A percentile compares a stretch with the other conserved stretches of the same genome.
Evolutionary conservation across 2,888 invertebrate species (phyloP).

Genomic region (Aleiodes leptofemur): DNA sequence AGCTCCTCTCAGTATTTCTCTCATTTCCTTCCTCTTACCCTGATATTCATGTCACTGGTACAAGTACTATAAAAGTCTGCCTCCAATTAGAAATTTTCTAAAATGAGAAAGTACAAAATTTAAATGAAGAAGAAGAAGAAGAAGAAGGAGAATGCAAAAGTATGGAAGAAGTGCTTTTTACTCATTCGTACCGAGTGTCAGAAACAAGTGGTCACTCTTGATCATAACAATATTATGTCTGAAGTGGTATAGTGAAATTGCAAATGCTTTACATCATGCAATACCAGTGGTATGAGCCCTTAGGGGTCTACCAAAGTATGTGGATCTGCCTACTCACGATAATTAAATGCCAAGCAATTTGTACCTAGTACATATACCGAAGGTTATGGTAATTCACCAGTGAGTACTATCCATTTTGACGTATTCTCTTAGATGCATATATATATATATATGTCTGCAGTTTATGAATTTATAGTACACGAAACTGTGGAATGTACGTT

Average conservation of each 20-base stretch:
- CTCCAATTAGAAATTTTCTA: constrained; percentile 10
- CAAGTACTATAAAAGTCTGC: neutral
- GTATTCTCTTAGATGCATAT: constrained; percentile 8
- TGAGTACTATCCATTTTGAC: constrained; percentile 37
- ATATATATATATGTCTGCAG: neutral
- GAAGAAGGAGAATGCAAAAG: neutral
- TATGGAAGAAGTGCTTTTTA: constrained; percentile 1
- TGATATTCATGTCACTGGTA: constrained; percentile 13
- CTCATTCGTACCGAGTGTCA: constrained; percentile 1
- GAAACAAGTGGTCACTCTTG: constrained; percentile 32
- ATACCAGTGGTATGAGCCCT: constrained; percentile 13
- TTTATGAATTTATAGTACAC: constrained; percentile 27
- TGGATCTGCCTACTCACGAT: constrained; percentile 70
- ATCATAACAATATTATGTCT: constrained; percentile 25
- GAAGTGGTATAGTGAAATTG: constrained; percentile 26
- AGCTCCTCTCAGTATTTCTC: neutral
- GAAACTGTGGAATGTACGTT: neutral
- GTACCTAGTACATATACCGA: constrained; percentile 68
- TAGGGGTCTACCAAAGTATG: constrained; percentile 10
- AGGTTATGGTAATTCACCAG: constrained; percentile 55
- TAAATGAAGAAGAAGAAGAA: neutral
- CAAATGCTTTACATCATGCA: constrained; percentile 9
- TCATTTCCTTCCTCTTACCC: neutral
- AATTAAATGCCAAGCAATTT: constrained; percentile 75
- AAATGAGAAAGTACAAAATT: neutral